Evolutionary conservation across 2,797 vertebrate species (phyloP).

Genomic region (Nasua narica): DNA sequence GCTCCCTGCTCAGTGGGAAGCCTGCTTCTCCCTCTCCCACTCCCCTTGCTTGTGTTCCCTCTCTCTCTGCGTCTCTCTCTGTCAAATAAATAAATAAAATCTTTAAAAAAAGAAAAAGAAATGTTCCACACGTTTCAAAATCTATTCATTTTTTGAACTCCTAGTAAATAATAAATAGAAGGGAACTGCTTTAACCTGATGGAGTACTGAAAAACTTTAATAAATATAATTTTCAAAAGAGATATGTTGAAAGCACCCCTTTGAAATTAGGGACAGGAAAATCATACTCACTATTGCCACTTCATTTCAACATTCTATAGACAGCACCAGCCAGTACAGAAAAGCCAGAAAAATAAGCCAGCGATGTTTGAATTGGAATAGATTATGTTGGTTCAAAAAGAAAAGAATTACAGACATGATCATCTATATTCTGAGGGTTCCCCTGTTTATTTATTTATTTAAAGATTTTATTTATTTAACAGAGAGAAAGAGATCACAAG

Average conservation of each 20-base stretch:
- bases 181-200: neutral
- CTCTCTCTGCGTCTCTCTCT: too few relatives aligned
- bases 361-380: neutral
- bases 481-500: too few relatives aligned
- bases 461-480: too few relatives aligned
- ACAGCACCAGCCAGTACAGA: too few relatives aligned
- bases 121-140: neutral
- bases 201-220: neutral
- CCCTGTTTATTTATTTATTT: slow-evolving; percentile 65
- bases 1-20: too few relatives aligned
- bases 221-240: neutral
- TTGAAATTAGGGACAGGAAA: neutral
- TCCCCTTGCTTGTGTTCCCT: too few relatives aligned
- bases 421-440: slow-evolving; percentile 49
- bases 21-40: too few relatives aligned
- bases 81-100: too few relatives aligned
- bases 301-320: neutral
- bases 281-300: neutral
- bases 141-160: neutral
- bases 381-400: neutral
- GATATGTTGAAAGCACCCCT: neutral
- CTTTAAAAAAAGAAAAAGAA: too few relatives aligned
- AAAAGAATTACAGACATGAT: neutral
- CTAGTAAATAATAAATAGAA: neutral
- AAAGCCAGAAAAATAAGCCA: neutral